A percentile compares a stretch with the other conserved stretches of the same genome.
Conservation (phyloP, 2,888 invertebrate genomes). For the Gari tellinella region DNA sequence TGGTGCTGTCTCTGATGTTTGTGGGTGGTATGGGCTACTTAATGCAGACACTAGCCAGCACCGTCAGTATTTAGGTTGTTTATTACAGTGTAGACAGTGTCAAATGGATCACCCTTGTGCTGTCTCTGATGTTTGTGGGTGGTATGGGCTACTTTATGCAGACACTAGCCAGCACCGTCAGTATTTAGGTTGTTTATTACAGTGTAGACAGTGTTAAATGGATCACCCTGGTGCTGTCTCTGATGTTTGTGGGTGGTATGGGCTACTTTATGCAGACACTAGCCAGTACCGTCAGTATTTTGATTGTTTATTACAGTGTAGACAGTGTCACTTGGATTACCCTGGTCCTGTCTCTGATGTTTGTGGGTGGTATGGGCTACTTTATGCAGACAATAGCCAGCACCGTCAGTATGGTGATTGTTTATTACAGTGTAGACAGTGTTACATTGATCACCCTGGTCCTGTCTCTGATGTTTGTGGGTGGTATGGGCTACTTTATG, state of each 20-base stretch:
- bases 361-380: slow-evolving; percentile 92
- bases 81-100: slow-evolving; percentile 87
- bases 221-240: slow-evolving; percentile 91
- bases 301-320: slow-evolving; percentile 66
- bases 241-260: slow-evolving; percentile 90
- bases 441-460: slow-evolving; percentile 91
- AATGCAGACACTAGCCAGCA: slow-evolving; percentile 88
- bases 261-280: slow-evolving; percentile 92
- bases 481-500: slow-evolving; percentile 93
- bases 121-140: slow-evolving; percentile 92
- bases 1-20: slow-evolving; percentile 91
- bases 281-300: too few relatives aligned
- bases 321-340: slow-evolving; percentile 92
- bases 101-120: slow-evolving; percentile 91
- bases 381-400: slow-evolving; percentile 88
- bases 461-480: slow-evolving; percentile 91
- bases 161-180: too few relatives aligned
- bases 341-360: slow-evolving; percentile 90
- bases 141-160: slow-evolving; percentile 94
- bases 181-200: too few relatives aligned
- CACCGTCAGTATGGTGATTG: too few relatives aligned
- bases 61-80: too few relatives aligned
- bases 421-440: slow-evolving; percentile 86
- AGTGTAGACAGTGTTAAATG: slow-evolving; percentile 90
- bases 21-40: slow-evolving; percentile 92